Conservation (phyloP, 2,113 vertebrate genomes). For the Seriola dumerili region DNA sequence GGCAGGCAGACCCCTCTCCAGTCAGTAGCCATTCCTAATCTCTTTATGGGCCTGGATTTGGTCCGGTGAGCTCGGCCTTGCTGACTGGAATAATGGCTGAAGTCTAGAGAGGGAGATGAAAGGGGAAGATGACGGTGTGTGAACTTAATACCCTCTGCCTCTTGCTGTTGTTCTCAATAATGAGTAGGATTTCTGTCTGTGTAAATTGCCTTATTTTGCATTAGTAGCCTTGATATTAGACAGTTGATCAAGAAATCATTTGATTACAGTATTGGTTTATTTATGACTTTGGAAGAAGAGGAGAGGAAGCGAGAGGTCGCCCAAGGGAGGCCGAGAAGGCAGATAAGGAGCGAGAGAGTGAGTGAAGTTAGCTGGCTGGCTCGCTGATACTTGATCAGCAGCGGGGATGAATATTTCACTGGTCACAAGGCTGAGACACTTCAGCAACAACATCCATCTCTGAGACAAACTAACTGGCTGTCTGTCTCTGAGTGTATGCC, state of each 20-base stretch:
- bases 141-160: slow-evolving; percentile 49
- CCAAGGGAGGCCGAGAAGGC: slow-evolving; percentile 4
- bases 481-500: background rate
- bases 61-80: slow-evolving; percentile 46
- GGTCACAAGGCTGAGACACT: slow-evolving; percentile 45
- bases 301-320: slow-evolving; percentile 32
- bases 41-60: slow-evolving; percentile 48
- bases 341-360: slow-evolving; percentile 33
- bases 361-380: slow-evolving; percentile 37
- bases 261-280: slow-evolving; percentile 38
- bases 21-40: slow-evolving; percentile 29
- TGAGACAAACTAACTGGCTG: background rate
- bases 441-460: slow-evolving; percentile 22
- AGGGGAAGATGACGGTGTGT: slow-evolving; percentile 30
- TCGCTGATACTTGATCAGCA: slow-evolving; percentile 73
- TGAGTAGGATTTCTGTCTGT: background rate
- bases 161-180: slow-evolving; percentile 8
- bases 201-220: slow-evolving; percentile 5
- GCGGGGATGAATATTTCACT: slow-evolving; percentile 79
- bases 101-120: slow-evolving; percentile 34
- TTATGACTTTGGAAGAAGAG: slow-evolving; percentile 29
- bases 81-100: slow-evolving; percentile 49
- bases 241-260: slow-evolving; percentile 16
- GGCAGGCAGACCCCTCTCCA: background rate
- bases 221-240: background rate